These are phyloP conservation scores for Oxystoma pomonae DNA, from an alignment of 2,888 invertebrate species.

Conservation along the genomic window DNA sequence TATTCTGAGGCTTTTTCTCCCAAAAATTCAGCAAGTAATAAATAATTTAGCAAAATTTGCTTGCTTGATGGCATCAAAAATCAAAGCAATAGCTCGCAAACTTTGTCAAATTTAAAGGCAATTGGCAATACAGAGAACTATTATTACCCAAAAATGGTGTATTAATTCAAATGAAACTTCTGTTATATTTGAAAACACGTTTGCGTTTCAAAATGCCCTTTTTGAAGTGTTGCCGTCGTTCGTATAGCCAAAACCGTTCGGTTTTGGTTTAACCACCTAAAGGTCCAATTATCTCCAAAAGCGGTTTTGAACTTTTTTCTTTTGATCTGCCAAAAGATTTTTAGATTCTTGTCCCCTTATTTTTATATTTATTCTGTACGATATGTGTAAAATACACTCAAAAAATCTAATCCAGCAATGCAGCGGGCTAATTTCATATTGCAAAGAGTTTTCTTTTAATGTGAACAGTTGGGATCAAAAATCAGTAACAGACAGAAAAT, in stretches of 20 bases:
- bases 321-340: background rate
- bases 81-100: background rate
- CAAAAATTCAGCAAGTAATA: conserved; percentile 10
- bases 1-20: conserved; percentile 12
- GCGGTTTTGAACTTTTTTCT: background rate
- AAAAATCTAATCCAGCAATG: conserved; percentile 4
- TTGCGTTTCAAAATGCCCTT: background rate
- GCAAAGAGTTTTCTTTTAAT: conserved; percentile 1
- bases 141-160: background rate
- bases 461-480: background rate
- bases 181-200: conserved; percentile 3
- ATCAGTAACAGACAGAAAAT: background rate
- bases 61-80: background rate
- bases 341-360: background rate
- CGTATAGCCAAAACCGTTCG: background rate
- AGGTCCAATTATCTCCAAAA: background rate
- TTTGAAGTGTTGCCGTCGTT: conserved; percentile 2
- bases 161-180: conserved; percentile 1
- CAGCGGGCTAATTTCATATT: background rate
- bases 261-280: background rate
- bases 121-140: background rate
- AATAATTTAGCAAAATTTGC: conserved; percentile 6
- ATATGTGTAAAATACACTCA: conserved; percentile 1
- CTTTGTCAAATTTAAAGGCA: background rate
- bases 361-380: background rate